Conservation (phyloP, 2,797 vertebrate species). For the Cephalopachus bancanus region DNA sequence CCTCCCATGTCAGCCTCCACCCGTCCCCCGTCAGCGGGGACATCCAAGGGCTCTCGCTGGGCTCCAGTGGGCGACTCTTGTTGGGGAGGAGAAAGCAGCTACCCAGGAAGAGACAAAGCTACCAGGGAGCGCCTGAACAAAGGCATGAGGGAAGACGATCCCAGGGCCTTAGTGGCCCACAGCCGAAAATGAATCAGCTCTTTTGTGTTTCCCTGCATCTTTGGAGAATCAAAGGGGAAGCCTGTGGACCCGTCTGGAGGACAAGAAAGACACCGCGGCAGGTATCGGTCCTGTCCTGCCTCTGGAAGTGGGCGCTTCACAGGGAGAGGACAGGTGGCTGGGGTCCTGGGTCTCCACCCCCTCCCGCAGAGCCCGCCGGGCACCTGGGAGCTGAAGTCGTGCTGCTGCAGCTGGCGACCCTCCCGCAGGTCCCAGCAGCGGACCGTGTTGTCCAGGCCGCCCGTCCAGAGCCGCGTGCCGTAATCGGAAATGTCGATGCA, state of each 20-base stretch:
- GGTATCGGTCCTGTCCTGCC: neutral
- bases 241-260: neutral
- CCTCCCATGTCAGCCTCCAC: slow-evolving; percentile 90
- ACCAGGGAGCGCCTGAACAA: neutral
- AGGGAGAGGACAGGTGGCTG: neutral
- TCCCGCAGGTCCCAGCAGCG: slow-evolving; percentile 95
- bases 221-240: neutral
- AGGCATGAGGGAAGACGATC: neutral
- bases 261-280: too few species aligned
- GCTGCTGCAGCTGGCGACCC: slow-evolving; percentile 94
- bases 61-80: neutral
- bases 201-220: neutral
- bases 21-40: slow-evolving; percentile 84
- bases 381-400: slow-evolving; percentile 93
- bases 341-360: neutral
- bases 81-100: neutral
- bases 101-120: neutral
- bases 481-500: slow-evolving; percentile 95
- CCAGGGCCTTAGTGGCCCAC: neutral
- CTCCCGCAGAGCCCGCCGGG: rapidly evolving
- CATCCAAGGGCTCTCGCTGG: rapidly evolving
- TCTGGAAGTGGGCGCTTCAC: neutral
- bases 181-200: neutral
- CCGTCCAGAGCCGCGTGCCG: slow-evolving; percentile 94
- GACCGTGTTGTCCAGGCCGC: slow-evolving; percentile 94